A percentile compares a stretch with the other conserved stretches of the same genome.
phyloP scores from a whole-genome alignment of 2,113 vertebrate genomes.

The Ophiodon elongatus region DNA sequence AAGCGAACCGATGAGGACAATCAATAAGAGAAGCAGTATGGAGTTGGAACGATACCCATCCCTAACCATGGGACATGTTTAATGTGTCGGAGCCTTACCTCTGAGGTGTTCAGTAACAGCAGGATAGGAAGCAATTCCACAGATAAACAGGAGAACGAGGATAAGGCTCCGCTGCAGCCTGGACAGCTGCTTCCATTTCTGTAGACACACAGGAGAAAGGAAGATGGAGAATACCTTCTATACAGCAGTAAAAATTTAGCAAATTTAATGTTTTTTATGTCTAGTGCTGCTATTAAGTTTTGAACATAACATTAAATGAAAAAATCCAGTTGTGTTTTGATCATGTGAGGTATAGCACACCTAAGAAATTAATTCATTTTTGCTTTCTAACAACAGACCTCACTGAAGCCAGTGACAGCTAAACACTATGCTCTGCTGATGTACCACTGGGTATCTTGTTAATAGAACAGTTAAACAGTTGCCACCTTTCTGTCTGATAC shows the following conservation, averaged over 20 bases:
- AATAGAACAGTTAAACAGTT: too few relatives aligned
- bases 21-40: background rate
- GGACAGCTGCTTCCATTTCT: slow-evolving; percentile 98
- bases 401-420: too few relatives aligned
- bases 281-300: background rate
- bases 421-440: too few relatives aligned
- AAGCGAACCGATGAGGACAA: background rate
- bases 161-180: slow-evolving; percentile 91
- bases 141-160: slow-evolving; percentile 85
- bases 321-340: too few relatives aligned
- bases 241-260: background rate
- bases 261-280: background rate
- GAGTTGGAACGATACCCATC: too few relatives aligned
- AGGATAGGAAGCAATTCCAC: slow-evolving; percentile 84
- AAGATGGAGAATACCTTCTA: background rate
- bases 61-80: background rate
- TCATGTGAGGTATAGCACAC: too few relatives aligned
- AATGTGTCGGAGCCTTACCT: slow-evolving; percentile 79
- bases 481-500: too few relatives aligned
- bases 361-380: too few relatives aligned
- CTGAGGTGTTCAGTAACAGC: slow-evolving; percentile 82
- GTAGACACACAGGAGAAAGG: slow-evolving; percentile 35
- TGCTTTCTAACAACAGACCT: too few relatives aligned
- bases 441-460: too few relatives aligned
- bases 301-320: background rate